A percentile compares a stretch with the other conserved stretches of the same genome.
These are phyloP conservation scores for Scopus umbretta DNA, from an alignment of 2,113 vertebrate genomes.

Conservation along the genomic window DNA sequence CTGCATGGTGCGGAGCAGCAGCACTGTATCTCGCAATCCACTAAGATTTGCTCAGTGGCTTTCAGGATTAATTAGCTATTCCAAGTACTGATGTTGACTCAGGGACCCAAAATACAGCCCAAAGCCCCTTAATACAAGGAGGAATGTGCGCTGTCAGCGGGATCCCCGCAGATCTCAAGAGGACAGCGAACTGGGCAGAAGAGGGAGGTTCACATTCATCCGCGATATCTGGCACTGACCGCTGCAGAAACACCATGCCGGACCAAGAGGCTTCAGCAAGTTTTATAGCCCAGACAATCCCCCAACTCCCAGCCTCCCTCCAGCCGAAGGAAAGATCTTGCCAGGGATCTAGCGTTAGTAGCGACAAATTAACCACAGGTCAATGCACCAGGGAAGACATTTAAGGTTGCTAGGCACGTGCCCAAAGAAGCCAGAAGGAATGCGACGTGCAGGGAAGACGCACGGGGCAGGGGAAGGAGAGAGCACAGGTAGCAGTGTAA, in stretches of 20 bases:
- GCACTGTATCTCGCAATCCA: not conserved
- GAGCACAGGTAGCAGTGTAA: not conserved
- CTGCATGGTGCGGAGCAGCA: not conserved
- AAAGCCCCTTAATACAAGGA: not conserved
- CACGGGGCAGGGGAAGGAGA: not conserved
- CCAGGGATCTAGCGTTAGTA: not conserved
- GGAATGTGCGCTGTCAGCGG: not conserved
- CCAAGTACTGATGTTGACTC: not conserved
- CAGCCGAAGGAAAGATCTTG: not conserved
- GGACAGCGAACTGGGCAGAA: not conserved
- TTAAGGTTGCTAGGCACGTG: not conserved
- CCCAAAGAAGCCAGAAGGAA: not conserved
- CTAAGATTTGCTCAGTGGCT: not conserved
- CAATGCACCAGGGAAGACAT: not conserved
- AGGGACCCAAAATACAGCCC: not conserved
- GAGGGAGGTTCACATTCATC: not conserved
- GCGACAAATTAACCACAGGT: not conserved
- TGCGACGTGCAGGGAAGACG: not conserved
- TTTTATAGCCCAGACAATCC: not conserved
- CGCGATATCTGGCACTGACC: rapidly evolving
- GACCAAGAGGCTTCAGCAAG: not conserved
- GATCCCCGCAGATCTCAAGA: not conserved
- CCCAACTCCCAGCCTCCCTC: not conserved
- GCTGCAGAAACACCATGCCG: rapidly evolving
- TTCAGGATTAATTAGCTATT: not conserved